Conservation (phyloP, 2,888 invertebrate species). For the Onchidella celtica region DNA sequence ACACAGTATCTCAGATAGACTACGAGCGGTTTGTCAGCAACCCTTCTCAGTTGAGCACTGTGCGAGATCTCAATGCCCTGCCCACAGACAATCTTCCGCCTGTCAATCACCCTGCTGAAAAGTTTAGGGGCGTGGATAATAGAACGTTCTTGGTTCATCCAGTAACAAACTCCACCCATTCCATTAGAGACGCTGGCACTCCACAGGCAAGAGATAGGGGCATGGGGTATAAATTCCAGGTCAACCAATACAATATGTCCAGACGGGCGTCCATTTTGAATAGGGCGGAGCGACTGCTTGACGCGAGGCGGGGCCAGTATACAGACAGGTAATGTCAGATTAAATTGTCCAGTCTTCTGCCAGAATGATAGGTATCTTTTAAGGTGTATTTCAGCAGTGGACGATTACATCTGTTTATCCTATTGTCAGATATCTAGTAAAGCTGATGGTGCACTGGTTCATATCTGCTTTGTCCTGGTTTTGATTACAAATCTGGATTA, state of each 20-base stretch:
- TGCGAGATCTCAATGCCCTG: neutral
- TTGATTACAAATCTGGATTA: too few relatives aligned
- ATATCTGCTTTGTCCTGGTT: too few relatives aligned
- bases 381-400: too few relatives aligned
- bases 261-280: slow-evolving; percentile 43
- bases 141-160: slow-evolving; percentile 20
- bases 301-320: slow-evolving; percentile 28
- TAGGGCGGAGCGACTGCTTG: slow-evolving; percentile 37
- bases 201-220: neutral
- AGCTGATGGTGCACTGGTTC: too few relatives aligned
- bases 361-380: too few relatives aligned
- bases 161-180: neutral
- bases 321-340: slow-evolving; percentile 37
- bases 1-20: slow-evolving; percentile 32
- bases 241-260: slow-evolving; percentile 20
- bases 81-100: neutral
- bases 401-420: too few relatives aligned
- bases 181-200: neutral
- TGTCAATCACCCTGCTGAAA: neutral
- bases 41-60: slow-evolving; percentile 24
- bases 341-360: too few relatives aligned
- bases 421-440: too few relatives aligned
- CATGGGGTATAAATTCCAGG: slow-evolving; percentile 37
- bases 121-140: neutral
- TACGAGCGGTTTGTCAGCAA: slow-evolving; percentile 36